These are phyloP conservation scores for Sarcophilus harrisii DNA, from an alignment of 2,797 vertebrate species.

Conservation along the genomic window DNA sequence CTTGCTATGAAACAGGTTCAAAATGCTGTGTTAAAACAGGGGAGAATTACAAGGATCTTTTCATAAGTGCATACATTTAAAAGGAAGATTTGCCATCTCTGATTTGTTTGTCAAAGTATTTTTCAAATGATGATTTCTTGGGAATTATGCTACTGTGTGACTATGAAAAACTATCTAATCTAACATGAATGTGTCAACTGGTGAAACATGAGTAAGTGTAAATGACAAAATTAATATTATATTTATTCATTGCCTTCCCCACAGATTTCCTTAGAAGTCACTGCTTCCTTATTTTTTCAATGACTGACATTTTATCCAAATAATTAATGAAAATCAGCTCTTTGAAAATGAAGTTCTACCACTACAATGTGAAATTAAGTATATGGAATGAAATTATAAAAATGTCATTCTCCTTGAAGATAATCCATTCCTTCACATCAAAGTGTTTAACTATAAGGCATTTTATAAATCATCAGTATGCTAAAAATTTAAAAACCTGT, in stretches of 20 bases:
- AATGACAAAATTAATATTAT: conserved; percentile 57
- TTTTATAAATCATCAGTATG: conserved; percentile 26
- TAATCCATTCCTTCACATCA: conserved; percentile 5
- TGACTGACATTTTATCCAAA: conserved; percentile 50
- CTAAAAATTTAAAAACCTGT: conserved; percentile 39
- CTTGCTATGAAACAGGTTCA: not conserved
- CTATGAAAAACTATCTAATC: conserved; percentile 51
- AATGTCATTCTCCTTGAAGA: conserved; percentile 10
- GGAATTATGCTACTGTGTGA: conserved; percentile 52
- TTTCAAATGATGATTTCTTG: conserved; percentile 58
- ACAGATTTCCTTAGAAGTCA: conserved; percentile 61
- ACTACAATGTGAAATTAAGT: conserved; percentile 58
- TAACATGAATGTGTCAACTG: conserved; percentile 62
- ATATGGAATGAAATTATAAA: conserved; percentile 19
- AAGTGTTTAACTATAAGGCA: not conserved
- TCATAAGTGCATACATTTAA: conserved; percentile 32
- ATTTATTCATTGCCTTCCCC: conserved; percentile 48
- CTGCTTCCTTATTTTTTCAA: conserved; percentile 51
- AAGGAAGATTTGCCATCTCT: conserved; percentile 40
- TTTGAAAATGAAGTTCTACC: conserved; percentile 59
- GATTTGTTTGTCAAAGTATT: conserved; percentile 56
- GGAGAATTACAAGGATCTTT: conserved; percentile 1
- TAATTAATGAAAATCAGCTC: conserved; percentile 40
- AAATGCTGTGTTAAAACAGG: not conserved
- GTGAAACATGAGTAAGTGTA: conserved; percentile 44